Evolutionary conservation across 2,888 invertebrate genomes (phyloP), one percentile per base, ranked within the genome.

Genomic region (Pandemis heparana): DNA sequence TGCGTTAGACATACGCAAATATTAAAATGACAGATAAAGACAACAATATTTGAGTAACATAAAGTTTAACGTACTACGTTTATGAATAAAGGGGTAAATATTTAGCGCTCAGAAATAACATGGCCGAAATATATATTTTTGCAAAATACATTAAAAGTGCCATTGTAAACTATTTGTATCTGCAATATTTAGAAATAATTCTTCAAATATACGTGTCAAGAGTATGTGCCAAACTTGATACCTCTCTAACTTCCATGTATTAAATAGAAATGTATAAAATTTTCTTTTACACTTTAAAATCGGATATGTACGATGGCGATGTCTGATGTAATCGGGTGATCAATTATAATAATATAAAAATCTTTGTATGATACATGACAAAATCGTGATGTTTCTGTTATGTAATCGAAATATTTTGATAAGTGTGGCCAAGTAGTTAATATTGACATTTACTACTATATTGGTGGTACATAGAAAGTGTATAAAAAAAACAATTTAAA

Each of bases 141-240:
- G 48, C 69, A 0, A 23, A 63, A 59, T 63, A n/a, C 32, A 32
- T 16, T 32, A 41, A n/a, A 64, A 64, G 64, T 72, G 67, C 62
- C 53, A 72, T 67, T 62, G 56, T 46, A 32, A 43, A 60, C 32
- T 72, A 16, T 53, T 32, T 43, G 14, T 56, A 18, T 56, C 8
- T 38, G 16, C 9, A 18, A 48, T n/a, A 5, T 67, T 53, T 23
- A 9, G 23, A 12, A 65, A 14, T 39, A 62, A 43, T 5, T 43
- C 14, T 41, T 62, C 32, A 14, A 53, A 48, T 41, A 4, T n/a
- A 41, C 51, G n/a, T 63, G n/a, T 7, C 46, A 46, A 46, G n/a
- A 59, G 39, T 62, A 18, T 72, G 72, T 72, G 72, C 72, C 67
- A 72, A 72, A 72, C 12, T 72, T 14, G 8, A 23, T 14, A 38